Evolutionary conservation across 2,888 invertebrate genomes (phyloP).

Genomic region (Drosophila nr. perissopoda): DNA sequence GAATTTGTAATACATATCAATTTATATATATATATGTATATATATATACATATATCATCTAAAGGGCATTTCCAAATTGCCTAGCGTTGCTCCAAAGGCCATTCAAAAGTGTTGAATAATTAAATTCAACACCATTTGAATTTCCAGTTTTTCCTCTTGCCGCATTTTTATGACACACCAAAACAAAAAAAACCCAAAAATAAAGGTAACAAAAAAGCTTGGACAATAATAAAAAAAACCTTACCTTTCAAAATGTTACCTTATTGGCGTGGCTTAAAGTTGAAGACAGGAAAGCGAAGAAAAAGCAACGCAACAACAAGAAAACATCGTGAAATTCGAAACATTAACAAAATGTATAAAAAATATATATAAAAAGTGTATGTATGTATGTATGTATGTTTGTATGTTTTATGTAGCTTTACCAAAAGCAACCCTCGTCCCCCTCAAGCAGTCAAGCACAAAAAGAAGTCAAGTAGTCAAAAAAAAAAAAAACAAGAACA

Average conservation of each 20-base stretch:
- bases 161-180: constrained; percentile 36
- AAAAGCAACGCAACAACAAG: constrained; percentile 50
- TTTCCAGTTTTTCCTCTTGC: constrained; percentile 53
- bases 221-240: constrained; percentile 25
- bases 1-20: no score
- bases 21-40: background rate
- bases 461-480: constrained; percentile 55
- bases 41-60: background rate
- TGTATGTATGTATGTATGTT: background rate
- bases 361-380: background rate
- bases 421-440: background rate
- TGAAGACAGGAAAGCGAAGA: constrained; percentile 42
- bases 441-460: constrained; percentile 5
- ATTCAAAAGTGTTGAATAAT: constrained; percentile 21
- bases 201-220: constrained; percentile 1
- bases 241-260: constrained; percentile 54
- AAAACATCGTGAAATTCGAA: constrained; percentile 59
- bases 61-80: constrained; percentile 36
- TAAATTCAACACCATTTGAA: constrained; percentile 48
- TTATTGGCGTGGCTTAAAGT: constrained; percentile 37
- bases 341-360: constrained; percentile 40
- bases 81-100: constrained; percentile 1
- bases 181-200: constrained; percentile 13
- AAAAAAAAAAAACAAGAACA: background rate
- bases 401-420: background rate